phyloP scores from a whole-genome alignment of 92 coral and sea anemone species.

The Chrysogorgia sp. region DNA sequence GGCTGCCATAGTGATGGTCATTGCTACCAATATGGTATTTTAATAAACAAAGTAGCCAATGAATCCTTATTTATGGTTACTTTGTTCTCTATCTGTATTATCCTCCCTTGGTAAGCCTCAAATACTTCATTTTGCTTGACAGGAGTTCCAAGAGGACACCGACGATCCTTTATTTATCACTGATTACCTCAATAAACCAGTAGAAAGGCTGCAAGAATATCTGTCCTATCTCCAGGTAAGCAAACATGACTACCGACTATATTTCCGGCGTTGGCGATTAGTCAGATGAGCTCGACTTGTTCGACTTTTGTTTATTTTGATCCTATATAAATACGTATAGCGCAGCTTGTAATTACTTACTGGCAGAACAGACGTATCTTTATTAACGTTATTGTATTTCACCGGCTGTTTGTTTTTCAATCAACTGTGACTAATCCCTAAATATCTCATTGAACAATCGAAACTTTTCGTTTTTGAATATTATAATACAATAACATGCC shows the following conservation, averaged over 20 bases:
- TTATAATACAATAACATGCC: background rate
- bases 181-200: conserved; percentile 82
- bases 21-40: too few relatives aligned
- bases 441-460: background rate
- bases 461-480: background rate
- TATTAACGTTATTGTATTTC: background rate
- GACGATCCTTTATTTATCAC: conserved; percentile 65
- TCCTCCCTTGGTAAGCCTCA: background rate
- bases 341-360: too few relatives aligned
- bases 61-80: background rate
- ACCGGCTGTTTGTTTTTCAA: background rate
- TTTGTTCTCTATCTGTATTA: background rate
- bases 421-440: conserved; percentile 8
- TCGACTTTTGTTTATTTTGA: too few relatives aligned
- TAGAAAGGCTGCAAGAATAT: conserved; percentile 81
- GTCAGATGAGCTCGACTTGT: background rate
- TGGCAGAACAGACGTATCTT: too few relatives aligned
- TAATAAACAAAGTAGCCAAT: too few relatives aligned
- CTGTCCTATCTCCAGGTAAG: conserved; percentile 72
- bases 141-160: conserved; percentile 99
- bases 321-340: too few relatives aligned
- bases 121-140: background rate
- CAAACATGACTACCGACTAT: background rate
- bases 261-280: background rate
- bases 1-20: too few relatives aligned